Evolutionary conservation across 2,888 invertebrate genomes (phyloP), one percentile per base, ranked within the genome.

Genomic region (Drosophila algonquin): DNA sequence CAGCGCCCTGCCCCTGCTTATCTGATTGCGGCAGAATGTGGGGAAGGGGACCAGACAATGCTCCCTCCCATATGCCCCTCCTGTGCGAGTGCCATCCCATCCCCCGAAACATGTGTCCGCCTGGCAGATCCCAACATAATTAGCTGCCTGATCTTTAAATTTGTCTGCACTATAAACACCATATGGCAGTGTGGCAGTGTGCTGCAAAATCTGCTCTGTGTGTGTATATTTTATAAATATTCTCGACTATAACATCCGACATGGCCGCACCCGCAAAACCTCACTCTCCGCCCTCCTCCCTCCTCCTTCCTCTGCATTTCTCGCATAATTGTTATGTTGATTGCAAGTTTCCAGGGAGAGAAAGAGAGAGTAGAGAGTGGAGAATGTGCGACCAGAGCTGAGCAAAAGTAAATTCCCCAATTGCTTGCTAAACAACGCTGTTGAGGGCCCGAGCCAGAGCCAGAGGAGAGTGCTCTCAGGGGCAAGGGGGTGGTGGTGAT

Each of bases 241-340:
- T 40, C 40, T 7, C 14, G 40, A 6, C 6, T 14, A 40, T n/a
- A 40, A n/a, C 14, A n/a, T 14, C 40, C 6, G 14, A 40, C 14
- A 14, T 40, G 40, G 40, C 14, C 16, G 27, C n/a, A 40, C 40
- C 32, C 14, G 18, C 53, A 16, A 18, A 35, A 55, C 55, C 64
- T 12, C 16, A n/a, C 48, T 10, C 53, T 45, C 30, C 46, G 12
- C 59, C 30, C 40, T 16, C 53, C 53, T 55, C 8, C 10, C 53
- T 45, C 24, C 46, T 18, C 56, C 30, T 32, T 16, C 59, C 53
- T 55, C 8, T 14, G 40, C 50, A 50, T 30, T 55, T 56, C 40
- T 45, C 68, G 71, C 77, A 71, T 85, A 81, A 87, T 84, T 84
- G 87, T 84, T 87, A 84, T 84, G 84, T 85, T 87, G 87, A 82